Evolutionary conservation across 1,140 invertebrate species (phyloP).

Genomic region (Lutraria rhynchaena): DNA sequence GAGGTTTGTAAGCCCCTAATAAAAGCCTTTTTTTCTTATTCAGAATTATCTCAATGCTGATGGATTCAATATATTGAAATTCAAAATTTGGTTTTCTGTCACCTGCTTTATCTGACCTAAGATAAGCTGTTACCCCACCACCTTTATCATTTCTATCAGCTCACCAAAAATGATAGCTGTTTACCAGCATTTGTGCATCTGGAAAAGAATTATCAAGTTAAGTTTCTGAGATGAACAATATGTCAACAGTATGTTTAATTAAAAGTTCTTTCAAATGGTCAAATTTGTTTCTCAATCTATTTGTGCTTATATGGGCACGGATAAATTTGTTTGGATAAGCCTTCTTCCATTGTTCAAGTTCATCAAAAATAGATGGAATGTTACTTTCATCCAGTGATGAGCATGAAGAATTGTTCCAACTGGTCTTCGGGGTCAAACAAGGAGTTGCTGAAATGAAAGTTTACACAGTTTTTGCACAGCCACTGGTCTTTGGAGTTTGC

Average conservation of each 20-base stretch:
- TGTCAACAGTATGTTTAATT: neutral
- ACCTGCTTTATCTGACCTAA: neutral
- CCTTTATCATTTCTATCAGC: constrained; percentile 15
- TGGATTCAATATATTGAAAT: neutral
- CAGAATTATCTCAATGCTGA: too few relatives aligned
- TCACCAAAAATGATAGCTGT: constrained; percentile 12
- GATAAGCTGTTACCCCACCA: neutral
- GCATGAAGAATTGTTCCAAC: neutral
- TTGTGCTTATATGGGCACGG: neutral
- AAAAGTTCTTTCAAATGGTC: neutral
- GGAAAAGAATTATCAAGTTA: constrained; percentile 29
- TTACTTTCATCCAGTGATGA: neutral
- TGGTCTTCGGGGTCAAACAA: neutral
- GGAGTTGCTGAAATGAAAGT: constrained; percentile 28
- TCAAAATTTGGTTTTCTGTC: neutral
- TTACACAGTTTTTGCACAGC: constrained; percentile 2
- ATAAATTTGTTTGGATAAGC: constrained; percentile 15
- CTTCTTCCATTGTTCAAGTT: neutral
- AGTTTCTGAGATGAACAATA: constrained; percentile 22
- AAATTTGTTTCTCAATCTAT: constrained; percentile 11
- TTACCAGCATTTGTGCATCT: constrained; percentile 13
- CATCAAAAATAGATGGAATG: neutral
- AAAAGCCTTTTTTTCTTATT: too few relatives aligned
- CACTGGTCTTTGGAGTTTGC: neutral
- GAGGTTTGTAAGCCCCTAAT: too few relatives aligned